These are phyloP conservation scores for Podarcis lilfordi DNA, from an alignment of 2,797 vertebrate species.

Conservation along the genomic window DNA sequence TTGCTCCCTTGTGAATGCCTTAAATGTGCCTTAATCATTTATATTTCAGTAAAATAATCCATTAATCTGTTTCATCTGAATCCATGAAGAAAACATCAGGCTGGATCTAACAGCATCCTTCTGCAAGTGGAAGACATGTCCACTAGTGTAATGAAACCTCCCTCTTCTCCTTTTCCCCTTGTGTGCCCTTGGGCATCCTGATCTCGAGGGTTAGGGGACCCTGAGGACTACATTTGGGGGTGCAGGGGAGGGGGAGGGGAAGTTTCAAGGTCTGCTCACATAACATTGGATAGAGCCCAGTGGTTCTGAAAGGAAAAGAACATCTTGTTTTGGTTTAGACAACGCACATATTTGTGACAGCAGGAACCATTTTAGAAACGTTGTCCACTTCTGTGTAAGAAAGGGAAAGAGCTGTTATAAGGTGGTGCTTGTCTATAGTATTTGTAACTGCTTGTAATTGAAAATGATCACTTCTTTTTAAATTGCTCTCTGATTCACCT, in stretches of 20 bases:
- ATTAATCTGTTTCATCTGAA: not conserved
- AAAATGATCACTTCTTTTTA: not conserved
- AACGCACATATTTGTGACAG: not conserved
- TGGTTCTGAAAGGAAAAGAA: not conserved
- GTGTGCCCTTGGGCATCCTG: too few relatives aligned
- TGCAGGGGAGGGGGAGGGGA: too few relatives aligned
- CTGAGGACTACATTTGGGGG: too few relatives aligned
- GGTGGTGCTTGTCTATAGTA: not conserved
- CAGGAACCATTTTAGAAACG: not conserved
- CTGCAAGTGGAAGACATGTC: too few relatives aligned
- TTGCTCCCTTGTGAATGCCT: not conserved
- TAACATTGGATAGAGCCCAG: not conserved
- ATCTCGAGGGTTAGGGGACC: too few relatives aligned
- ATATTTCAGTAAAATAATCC: not conserved
- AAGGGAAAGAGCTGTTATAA: not conserved
- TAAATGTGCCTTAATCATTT: not conserved
- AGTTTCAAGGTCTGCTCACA: too few relatives aligned
- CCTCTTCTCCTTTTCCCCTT: too few relatives aligned
- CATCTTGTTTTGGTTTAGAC: not conserved
- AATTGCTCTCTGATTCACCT: not conserved
- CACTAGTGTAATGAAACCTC: too few relatives aligned
- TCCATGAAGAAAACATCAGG: not conserved
- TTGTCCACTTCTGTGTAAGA: not conserved
- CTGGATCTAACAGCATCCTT: not conserved
- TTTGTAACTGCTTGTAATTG: not conserved